Evolutionary conservation across 2,797 vertebrate genomes (phyloP).

Genomic region (Ctenopoma kingsleyae): DNA sequence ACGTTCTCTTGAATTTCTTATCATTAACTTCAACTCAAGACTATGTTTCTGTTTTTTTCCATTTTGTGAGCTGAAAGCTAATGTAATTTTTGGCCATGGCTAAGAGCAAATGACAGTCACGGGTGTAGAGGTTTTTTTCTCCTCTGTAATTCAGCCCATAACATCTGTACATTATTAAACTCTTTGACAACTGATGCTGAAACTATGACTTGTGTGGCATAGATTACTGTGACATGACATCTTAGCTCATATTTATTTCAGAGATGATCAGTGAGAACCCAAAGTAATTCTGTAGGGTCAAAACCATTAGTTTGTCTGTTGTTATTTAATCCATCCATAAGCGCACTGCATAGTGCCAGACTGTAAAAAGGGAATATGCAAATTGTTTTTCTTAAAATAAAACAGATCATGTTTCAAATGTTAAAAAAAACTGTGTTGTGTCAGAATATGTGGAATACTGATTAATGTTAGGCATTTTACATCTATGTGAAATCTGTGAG

Average conservation of each 20-base stretch:
- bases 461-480: constrained; percentile 46
- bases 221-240: constrained; percentile 33
- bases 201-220: constrained; percentile 39
- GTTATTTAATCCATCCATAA: constrained; percentile 41
- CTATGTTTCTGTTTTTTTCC: constrained; percentile 10
- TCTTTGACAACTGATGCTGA: constrained; percentile 47
- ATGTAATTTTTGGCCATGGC: constrained; percentile 46
- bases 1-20: constrained; percentile 47
- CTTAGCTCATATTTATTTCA: constrained; percentile 47
- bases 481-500: constrained; percentile 6
- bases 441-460: constrained; percentile 39
- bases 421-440: constrained; percentile 7
- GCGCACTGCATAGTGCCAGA: neutral
- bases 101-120: constrained; percentile 48
- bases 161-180: constrained; percentile 62
- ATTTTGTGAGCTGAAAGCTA: constrained; percentile 36
- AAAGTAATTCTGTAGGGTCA: constrained; percentile 17
- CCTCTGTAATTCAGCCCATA: constrained; percentile 57
- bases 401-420: neutral
- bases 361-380: constrained; percentile 1
- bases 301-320: constrained; percentile 37
- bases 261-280: constrained; percentile 27
- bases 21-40: constrained; percentile 42
- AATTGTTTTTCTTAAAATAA: constrained; percentile 1
- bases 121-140: constrained; percentile 38